Conservation (phyloP, 2,113 vertebrate species). For the Sylvietta virens region DNA sequence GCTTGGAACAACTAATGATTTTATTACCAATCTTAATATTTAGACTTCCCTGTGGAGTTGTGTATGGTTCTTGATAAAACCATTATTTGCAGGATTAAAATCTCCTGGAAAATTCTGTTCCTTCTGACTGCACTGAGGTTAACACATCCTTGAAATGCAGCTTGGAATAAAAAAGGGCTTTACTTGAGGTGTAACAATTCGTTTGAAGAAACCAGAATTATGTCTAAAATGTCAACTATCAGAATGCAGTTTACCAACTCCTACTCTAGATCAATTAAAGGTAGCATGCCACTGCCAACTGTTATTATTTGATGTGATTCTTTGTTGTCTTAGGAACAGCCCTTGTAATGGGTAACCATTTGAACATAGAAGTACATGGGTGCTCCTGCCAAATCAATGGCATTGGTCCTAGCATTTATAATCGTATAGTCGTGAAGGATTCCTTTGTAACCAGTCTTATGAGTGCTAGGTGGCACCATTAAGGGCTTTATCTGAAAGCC, state of each 20-base stretch:
- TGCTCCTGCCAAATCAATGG: background rate
- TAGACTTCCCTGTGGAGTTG: conserved; percentile 30
- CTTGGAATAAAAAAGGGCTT: background rate
- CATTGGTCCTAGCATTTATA: background rate
- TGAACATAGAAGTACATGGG: background rate
- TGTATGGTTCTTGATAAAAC: conserved; percentile 52
- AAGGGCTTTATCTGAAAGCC: background rate
- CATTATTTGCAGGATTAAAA: conserved; percentile 59
- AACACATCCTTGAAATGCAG: background rate
- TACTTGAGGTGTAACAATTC: background rate
- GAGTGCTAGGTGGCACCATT: background rate
- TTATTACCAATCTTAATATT: conserved; percentile 60
- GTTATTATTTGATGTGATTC: background rate
- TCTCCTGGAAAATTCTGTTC: conserved; percentile 23
- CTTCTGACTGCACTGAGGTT: background rate
- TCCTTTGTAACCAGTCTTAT: background rate
- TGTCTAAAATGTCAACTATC: background rate
- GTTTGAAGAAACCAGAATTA: background rate
- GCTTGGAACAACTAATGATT: conserved; percentile 42
- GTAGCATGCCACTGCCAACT: background rate
- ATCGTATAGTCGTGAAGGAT: background rate
- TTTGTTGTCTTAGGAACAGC: background rate
- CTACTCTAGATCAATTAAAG: background rate
- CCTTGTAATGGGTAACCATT: background rate
- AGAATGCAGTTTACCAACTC: background rate